Percentiles rank a stretch among this genome's conserved stretches.
phyloP scores from a whole-genome alignment of 2,888 invertebrate species.

The Corbicula japonica region DNA sequence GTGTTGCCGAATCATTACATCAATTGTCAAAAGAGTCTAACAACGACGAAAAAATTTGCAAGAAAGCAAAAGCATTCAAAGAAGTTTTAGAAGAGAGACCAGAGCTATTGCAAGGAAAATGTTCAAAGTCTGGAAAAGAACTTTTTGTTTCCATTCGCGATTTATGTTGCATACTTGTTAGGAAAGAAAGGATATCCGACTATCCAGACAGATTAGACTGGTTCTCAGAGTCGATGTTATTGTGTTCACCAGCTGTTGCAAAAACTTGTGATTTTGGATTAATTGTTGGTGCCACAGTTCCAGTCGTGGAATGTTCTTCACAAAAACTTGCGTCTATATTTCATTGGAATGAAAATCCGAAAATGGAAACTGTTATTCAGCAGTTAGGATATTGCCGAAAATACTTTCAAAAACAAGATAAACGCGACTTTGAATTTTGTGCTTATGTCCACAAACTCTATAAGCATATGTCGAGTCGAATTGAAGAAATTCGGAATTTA shows the following conservation, averaged over 20 bases:
- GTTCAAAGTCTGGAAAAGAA: background rate
- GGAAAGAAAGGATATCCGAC: background rate
- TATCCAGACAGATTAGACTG: conserved; percentile 13
- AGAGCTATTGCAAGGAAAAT: background rate
- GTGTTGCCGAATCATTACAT: background rate
- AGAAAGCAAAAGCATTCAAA: conserved; percentile 19
- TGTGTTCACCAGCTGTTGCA: conserved; percentile 14
- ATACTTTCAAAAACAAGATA: no score
- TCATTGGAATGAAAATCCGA: conserved; percentile 40
- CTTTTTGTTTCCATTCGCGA: background rate
- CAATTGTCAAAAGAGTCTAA: background rate
- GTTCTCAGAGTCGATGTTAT: conserved; percentile 1
- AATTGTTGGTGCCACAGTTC: conserved; percentile 45
- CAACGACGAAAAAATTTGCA: background rate
- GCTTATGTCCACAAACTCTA: no score
- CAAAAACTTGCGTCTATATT: conserved; percentile 26
- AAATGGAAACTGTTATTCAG: conserved; percentile 28
- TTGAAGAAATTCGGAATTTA: background rate
- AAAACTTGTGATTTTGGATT: conserved; percentile 4
- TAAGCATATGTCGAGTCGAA: conserved; percentile 24
- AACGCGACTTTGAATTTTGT: no score
- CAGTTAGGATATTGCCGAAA: conserved; percentile 41
- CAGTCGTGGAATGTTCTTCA: conserved; percentile 31
- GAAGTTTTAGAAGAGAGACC: background rate
- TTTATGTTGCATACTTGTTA: background rate